Base-by-base conservation (phyloP, 2,113 vertebrate genomes). In the Kryptolebias marmoratus region DNA sequence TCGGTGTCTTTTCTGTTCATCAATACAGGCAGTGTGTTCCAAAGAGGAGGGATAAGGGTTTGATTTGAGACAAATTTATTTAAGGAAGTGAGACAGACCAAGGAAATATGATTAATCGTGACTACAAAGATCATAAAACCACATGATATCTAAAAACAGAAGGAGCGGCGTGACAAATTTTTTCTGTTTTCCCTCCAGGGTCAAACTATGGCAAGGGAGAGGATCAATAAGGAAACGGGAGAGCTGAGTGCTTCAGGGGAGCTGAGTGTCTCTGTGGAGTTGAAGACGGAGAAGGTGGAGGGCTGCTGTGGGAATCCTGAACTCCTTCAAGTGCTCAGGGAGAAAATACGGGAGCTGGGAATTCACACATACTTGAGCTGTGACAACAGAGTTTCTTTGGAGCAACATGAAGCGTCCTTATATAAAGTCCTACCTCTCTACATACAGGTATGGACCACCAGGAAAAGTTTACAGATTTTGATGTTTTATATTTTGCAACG, bases 211-310 rank as follows among this genome's bases (percentile, higher is more conserved):
- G 89, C 87, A 61, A 87, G 80, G 56, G 91, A 93, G 45, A 87
- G 85, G 81, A 90, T 92, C 77, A 92, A 91, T 72, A 91, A 91
- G 60, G 91, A 94, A 85, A 93, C 89, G 0, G 91, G 89, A 30
- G 93, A 93, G 81, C 79, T 94, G 71, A 91, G 90, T 72, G 84
- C 89, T 45, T 94, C 91, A 5, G 92, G 91, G 15, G 91, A 93
- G 68, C 77, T 92, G 69, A 71, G 75, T 1, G 84, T 79, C 58
- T 81, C 77, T 36, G 76, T 80, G 80, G 87, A 86, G 48, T 4
- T 83, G 64, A 90, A 85, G 57, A 58, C 39, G n/a, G 79, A 78
- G 45, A 84, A 68, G 62, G 66, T 52, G 44, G 73, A 78, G 53
- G 73, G 70, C 56, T 66, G 64, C 13, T 65, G 42, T 80, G 27